phyloP scores from a whole-genome alignment of 1,140 invertebrate species.

The Drosophila tristis region DNA sequence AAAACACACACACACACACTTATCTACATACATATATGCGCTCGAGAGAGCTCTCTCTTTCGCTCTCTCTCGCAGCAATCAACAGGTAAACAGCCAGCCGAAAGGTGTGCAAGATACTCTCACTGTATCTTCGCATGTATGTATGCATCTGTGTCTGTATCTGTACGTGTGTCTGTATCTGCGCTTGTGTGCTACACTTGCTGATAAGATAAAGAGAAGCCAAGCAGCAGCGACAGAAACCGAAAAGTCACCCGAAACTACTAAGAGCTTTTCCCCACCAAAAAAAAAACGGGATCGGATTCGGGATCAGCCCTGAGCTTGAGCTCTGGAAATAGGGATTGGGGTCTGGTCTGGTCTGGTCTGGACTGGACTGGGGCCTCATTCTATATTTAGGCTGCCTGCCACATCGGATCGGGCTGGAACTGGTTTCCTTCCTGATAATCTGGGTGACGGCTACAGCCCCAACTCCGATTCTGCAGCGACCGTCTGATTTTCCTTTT shows the following conservation, averaged over 20 bases:
- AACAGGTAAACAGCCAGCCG: constrained; percentile 57
- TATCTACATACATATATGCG: background rate
- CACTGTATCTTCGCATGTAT: constrained; percentile 12
- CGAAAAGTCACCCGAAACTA: constrained; percentile 21
- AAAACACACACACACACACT: constrained; percentile 16
- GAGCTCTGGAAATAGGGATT: background rate
- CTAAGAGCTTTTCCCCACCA: constrained; percentile 20
- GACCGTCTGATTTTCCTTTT: constrained; percentile 71
- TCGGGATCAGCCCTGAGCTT: too few species aligned
- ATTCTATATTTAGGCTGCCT: constrained; percentile 83
- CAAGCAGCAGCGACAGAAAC: constrained; percentile 20
- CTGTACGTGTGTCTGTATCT: constrained; percentile 7
- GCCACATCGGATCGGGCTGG: constrained; percentile 46
- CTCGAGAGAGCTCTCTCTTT: constrained; percentile 3
- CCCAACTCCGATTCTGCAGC: constrained; percentile 55
- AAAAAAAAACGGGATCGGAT: too few species aligned
- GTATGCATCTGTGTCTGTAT: constrained; percentile 5
- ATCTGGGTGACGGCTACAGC: constrained; percentile 80
- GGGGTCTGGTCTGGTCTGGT: constrained; percentile 3
- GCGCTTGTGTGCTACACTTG: constrained; percentile 26
- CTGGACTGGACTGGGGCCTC: constrained; percentile 17
- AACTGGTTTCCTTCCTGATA: constrained; percentile 83
- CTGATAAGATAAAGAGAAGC: constrained; percentile 72
- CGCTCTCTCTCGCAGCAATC: constrained; percentile 35
- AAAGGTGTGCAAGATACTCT: constrained; percentile 62